phyloP scores from a whole-genome alignment of 2,113 vertebrate genomes.

The Piprites chloris region DNA sequence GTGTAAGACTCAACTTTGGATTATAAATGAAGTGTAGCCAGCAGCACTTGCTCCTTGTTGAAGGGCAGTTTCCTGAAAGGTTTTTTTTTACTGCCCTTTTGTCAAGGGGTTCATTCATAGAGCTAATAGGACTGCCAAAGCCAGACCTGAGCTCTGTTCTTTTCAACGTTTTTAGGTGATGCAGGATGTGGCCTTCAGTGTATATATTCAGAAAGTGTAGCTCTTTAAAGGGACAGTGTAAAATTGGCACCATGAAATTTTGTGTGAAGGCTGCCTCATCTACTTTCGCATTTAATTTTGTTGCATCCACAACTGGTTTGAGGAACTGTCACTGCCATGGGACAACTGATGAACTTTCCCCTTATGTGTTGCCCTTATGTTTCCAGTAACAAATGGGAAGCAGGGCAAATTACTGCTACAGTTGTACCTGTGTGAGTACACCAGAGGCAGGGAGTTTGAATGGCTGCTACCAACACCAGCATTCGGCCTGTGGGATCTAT shows the following conservation, averaged over 20 bases:
- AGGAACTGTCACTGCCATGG: background rate
- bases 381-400: background rate
- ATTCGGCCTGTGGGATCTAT: background rate
- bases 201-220: background rate
- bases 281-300: background rate
- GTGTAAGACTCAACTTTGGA: background rate
- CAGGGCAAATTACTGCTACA: background rate
- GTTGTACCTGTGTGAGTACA: rapidly evolving
- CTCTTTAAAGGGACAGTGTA: background rate
- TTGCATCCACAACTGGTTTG: background rate
- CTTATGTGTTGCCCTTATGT: background rate
- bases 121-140: background rate
- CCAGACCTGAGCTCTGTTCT: background rate
- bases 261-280: background rate
- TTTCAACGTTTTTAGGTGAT: background rate
- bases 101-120: background rate
- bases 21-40: background rate
- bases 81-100: background rate
- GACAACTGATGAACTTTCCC: background rate
- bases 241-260: background rate
- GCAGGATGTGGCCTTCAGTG: background rate
- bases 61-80: background rate
- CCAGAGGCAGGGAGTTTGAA: background rate
- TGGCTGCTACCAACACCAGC: background rate
- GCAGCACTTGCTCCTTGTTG: background rate